A percentile compares a stretch with the other conserved stretches of the same genome.
phyloP scores from a whole-genome alignment of 2,888 invertebrate species.

The Nyleta sp. region DNA sequence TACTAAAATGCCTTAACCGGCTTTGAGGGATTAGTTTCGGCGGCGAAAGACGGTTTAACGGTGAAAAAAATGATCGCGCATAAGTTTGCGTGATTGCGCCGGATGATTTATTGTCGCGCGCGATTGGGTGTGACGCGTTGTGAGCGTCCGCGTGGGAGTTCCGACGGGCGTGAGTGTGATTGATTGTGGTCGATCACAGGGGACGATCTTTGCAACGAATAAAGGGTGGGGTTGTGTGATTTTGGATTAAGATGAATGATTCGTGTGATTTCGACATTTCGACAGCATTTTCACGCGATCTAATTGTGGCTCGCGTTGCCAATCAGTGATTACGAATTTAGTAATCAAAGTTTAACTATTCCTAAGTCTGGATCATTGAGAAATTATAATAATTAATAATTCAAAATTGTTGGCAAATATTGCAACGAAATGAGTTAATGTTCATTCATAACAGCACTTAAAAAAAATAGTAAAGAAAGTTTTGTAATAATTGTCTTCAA shows the following conservation, averaged over 20 bases:
- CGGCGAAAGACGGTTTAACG: constrained; percentile 52
- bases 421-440: no score
- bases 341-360: no score
- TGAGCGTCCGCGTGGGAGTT: constrained; percentile 12
- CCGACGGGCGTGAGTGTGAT: constrained; percentile 27
- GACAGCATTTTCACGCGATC: no score
- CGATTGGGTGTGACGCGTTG: constrained; percentile 43
- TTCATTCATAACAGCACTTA: no score
- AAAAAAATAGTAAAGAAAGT: no score
- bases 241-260: background rate
- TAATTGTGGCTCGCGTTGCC: no score
- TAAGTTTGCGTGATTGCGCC: constrained; percentile 35
- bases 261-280: background rate
- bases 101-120: constrained; percentile 50
- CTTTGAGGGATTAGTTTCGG: constrained; percentile 65
- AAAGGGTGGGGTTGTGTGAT: background rate
- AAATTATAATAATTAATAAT: no score
- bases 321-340: no score
- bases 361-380: no score
- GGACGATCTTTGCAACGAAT: background rate
- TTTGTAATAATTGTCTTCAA: no score
- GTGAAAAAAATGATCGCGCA: constrained; percentile 18
- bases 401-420: no score
- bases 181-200: constrained; percentile 29
- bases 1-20: constrained; percentile 78